Evolutionary conservation across 2,113 vertebrate species (phyloP), one percentile per base, ranked within the genome.

Genomic region (Nycticebus coucang): DNA sequence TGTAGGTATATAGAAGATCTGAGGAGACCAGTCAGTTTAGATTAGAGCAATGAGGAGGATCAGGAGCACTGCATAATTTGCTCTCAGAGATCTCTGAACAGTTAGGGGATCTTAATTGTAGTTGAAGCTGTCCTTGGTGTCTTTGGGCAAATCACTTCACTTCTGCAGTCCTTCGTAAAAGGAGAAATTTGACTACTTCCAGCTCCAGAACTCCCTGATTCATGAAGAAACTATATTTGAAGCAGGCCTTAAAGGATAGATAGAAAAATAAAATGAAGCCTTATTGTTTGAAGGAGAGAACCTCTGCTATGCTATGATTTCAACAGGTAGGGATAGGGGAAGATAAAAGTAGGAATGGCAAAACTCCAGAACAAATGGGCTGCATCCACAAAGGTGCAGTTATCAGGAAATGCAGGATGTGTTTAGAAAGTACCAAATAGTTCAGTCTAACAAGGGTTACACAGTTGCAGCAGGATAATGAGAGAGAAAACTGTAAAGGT

Each of bases 181-280:
- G 9, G 26, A 94, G 37, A 79, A 79, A 78, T 37, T 15, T 60
- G 71, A 84, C 55, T 37, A 41, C 45, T 71, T 79, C 45, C 45
- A 87, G 17, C 37, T 66, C 60, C 45, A 89, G 87, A 92, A 37
- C 28, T 41, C 33, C 45, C 45, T 75, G 41, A 59, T 79, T 75
- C 55, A 37, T 75, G 14, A 96, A 92, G 80, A 89, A n/a, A 55
- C 71, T 17, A 2, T 53, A 69, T 94, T 93, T 81, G 60, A 84
- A n/a, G 72, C 28, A 89, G 74, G 15, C n/a, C 26, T 93, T 69
- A 8, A 87, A 96, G 57, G 53, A 37, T 72, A n/a, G 45, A 30
- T 26, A 83, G 66, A 78, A 87, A 95, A 85, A 86, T 72, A 86
- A 82, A 66, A 80, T 81, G 22, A 79, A 91, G n/a, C 15, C n/a